Base-by-base conservation (phyloP, 1,140 invertebrate genomes). In the Stenopsyche tienmushanensis region DNA sequence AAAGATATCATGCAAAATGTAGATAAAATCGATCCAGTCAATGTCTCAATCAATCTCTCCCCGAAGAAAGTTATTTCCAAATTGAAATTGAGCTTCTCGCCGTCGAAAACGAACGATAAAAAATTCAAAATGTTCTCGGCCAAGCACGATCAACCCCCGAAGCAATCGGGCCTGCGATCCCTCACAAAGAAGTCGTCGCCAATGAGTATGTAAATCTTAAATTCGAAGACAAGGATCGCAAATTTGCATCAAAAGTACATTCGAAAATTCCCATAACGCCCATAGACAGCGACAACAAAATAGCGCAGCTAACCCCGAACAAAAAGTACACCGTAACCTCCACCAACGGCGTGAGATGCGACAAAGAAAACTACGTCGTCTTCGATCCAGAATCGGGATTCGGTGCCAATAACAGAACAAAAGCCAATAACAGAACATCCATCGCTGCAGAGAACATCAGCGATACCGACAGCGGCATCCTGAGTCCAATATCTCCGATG, bases 391-490 rank as follows among this genome's bases (percentile, higher is more conserved):
- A 72, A 15, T 78, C 78, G 17, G 80, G 80, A 15, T 81, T 81
- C 67, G 42, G 3, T 13, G 41, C 20, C 15, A 50, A 39, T 15
- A n/a, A 42, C 41, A 21, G 8, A 17, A 34, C 5, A 42, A 39
- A 50, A 44, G 17, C 2, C 23, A 63, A 52, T 15, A 26, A 62
- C 5, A 49, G 44, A 15, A 34, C 24, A 9, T 24, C 24, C 21
- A 34, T 42, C 44, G 21, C 15, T 24, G 26, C 44, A 15, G 67
- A 69, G 17, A 79, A 72, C 71, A 74, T 76, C 25, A 84, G 82
- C 68, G 83, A 85, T 72, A 80, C 80, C 7, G 83, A 85, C 72
- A 84, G 83, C 71, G 83, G 83, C 2, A 84, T 85, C 58, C 74
- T 83, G 23, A 84, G 83, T 18, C 83, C 83, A 1, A 78, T 83